Conservation (phyloP, 2,797 vertebrate genomes). For the Typhlichthys subterraneus region DNA sequence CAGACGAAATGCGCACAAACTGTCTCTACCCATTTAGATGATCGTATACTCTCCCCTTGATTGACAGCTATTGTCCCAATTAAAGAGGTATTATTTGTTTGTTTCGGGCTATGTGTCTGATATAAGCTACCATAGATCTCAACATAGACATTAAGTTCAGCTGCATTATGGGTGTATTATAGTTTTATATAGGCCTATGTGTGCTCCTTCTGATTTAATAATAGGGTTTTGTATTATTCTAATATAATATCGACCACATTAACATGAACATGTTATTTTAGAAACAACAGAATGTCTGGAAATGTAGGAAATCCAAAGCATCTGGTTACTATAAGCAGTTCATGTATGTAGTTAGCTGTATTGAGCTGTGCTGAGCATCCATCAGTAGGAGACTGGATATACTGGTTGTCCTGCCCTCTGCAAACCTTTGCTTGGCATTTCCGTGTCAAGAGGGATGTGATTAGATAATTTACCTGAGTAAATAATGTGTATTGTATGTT, state of each 20-base stretch:
- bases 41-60: too few relatives aligned
- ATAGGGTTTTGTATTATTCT: too few relatives aligned
- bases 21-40: not conserved
- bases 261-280: not conserved
- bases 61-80: too few relatives aligned
- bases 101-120: too few relatives aligned
- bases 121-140: too few relatives aligned
- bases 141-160: too few relatives aligned
- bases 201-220: too few relatives aligned
- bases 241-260: too few relatives aligned
- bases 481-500: conserved; percentile 7
- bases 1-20: conserved; percentile 5
- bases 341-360: not conserved
- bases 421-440: not conserved
- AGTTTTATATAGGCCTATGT: too few relatives aligned
- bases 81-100: too few relatives aligned
- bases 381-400: not conserved
- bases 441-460: conserved; percentile 5
- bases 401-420: not conserved
- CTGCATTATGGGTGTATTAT: too few relatives aligned
- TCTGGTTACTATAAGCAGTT: not conserved
- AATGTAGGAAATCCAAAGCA: not conserved
- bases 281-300: not conserved
- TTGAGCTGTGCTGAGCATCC: not conserved
- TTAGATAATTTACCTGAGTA: conserved; percentile 3